These are phyloP conservation scores for Amiota minor DNA, from an alignment of 2,888 invertebrate species.

Conservation along the genomic window DNA sequence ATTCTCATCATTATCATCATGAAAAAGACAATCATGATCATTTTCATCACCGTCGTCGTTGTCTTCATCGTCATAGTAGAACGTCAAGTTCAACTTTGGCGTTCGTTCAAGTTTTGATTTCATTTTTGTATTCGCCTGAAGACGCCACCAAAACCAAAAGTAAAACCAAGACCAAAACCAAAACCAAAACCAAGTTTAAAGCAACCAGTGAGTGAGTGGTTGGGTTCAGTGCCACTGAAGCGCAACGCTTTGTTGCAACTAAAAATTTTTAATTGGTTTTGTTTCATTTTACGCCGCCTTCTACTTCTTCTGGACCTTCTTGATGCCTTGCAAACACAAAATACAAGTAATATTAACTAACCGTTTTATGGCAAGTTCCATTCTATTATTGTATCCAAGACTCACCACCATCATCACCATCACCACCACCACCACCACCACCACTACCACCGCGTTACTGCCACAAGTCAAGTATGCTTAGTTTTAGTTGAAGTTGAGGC, in stretches of 20 bases:
- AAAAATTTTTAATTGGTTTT: constrained; percentile 69
- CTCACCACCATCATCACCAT: constrained; percentile 58
- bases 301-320: constrained; percentile 9
- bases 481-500: neutral
- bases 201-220: neutral
- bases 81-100: constrained; percentile 20
- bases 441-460: neutral
- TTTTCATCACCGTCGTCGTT: no score
- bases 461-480: neutral
- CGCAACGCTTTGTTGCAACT: constrained; percentile 65
- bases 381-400: constrained; percentile 20
- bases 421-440: neutral
- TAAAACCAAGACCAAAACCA: constrained; percentile 36
- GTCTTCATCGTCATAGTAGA: neutral
- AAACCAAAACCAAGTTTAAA: neutral
- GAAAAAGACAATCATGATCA: no score
- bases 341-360: neutral
- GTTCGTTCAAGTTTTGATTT: neutral
- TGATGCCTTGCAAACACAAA: neutral
- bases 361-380: constrained; percentile 13
- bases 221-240: constrained; percentile 10
- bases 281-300: constrained; percentile 64
- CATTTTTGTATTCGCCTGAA: neutral
- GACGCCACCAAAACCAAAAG: constrained; percentile 27
- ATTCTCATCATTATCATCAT: no score